A percentile compares a stretch with the other conserved stretches of the same genome.
Conservation (phyloP, 37 sponge, comb jelly and placozoan genomes). For the Lycopodina hypogea region DNA sequence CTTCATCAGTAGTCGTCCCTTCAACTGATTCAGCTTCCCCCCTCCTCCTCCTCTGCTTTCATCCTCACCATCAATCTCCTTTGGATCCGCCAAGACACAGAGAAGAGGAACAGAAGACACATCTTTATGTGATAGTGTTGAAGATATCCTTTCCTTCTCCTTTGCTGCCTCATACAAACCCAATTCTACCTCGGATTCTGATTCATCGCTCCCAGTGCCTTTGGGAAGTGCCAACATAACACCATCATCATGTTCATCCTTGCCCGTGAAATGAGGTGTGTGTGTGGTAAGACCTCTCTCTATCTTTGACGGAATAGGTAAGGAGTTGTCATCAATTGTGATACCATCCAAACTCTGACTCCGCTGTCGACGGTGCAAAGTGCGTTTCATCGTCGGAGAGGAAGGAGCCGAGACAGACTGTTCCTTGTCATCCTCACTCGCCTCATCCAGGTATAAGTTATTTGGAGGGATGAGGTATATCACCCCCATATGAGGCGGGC, state of each 20-base stretch:
- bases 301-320: no score
- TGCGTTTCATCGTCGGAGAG: slow-evolving; percentile 19
- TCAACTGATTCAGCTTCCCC: slow-evolving; percentile 7
- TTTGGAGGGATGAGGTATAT: slow-evolving; percentile 52
- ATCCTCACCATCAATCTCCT: slow-evolving; percentile 1
- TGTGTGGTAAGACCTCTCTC: no score
- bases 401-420: slow-evolving; percentile 33
- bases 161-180: background rate
- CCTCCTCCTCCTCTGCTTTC: background rate
- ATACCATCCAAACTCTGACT: slow-evolving; percentile 47
- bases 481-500: slow-evolving; percentile 51
- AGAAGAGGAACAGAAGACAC: no score
- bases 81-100: no score
- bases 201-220: background rate
- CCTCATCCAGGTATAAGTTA: background rate
- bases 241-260: background rate
- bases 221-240: background rate
- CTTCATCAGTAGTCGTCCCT: slow-evolving; percentile 6
- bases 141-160: no score
- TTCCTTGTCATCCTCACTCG: slow-evolving; percentile 2
- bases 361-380: background rate
- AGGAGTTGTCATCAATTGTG: background rate
- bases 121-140: no score
- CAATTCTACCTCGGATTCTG: slow-evolving; percentile 7
- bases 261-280: background rate